phyloP scores from a whole-genome alignment of 2,888 invertebrate species.

The Willowsia nigromaculata region DNA sequence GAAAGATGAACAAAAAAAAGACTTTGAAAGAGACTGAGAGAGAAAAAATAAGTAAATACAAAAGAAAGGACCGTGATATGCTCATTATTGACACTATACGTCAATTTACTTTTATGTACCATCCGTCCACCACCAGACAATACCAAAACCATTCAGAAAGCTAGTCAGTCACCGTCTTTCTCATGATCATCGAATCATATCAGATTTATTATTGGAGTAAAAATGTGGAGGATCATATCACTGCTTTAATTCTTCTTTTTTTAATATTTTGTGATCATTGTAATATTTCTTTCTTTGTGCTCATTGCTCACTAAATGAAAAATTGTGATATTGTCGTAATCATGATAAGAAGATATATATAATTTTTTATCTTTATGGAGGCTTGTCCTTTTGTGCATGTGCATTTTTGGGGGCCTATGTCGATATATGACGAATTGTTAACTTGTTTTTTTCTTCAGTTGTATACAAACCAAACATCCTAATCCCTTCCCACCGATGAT shows the following conservation, averaged over 20 bases:
- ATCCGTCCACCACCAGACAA: background rate
- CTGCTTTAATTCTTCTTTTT: background rate
- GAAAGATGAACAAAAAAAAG: conserved; percentile 45
- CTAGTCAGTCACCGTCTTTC: background rate
- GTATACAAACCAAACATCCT: conserved; percentile 58
- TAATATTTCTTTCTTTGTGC: background rate
- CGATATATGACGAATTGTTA: conserved; percentile 14
- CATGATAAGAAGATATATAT: background rate
- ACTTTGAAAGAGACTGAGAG: background rate
- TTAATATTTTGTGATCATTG: background rate
- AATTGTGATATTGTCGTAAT: conserved; percentile 49
- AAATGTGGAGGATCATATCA: background rate
- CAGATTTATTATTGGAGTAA: background rate
- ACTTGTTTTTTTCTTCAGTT: conserved; percentile 29
- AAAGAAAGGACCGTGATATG: conserved; percentile 59
- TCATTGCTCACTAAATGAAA: conserved; percentile 17
- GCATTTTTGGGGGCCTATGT: background rate
- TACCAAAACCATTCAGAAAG: background rate
- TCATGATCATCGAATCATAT: background rate
- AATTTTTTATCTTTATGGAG: background rate
- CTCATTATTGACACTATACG: conserved; percentile 68
- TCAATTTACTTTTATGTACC: background rate
- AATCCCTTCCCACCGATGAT: conserved; percentile 69
- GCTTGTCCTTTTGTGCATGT: conserved; percentile 20
- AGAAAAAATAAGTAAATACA: conserved; percentile 47